phyloP scores from a whole-genome alignment of 2,888 invertebrate genomes.

The Heterodera filipjevi region DNA sequence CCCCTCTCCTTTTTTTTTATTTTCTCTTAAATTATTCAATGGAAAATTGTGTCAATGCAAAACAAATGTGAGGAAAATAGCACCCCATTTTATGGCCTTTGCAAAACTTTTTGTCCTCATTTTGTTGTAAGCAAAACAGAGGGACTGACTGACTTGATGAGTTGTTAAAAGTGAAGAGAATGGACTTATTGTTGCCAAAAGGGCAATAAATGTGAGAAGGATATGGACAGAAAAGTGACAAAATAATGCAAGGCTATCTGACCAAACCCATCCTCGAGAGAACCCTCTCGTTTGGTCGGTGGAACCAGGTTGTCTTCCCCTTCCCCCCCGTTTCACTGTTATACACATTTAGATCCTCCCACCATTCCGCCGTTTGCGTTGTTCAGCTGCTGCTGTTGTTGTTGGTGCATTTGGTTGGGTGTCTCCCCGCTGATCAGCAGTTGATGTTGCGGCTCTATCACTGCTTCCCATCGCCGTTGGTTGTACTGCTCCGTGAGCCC shows the following conservation, averaged over 20 bases:
- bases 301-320: too few relatives aligned
- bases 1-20: background rate
- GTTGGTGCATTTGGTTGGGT: background rate
- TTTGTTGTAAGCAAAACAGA: background rate
- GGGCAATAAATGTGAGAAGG: background rate
- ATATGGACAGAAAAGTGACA: background rate
- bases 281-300: too few relatives aligned
- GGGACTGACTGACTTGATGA: background rate
- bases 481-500: background rate
- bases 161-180: background rate
- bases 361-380: background rate
- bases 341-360: background rate
- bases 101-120: slow-evolving; percentile 3
- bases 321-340: too few relatives aligned
- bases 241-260: background rate
- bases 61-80: background rate
- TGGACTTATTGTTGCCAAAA: background rate
- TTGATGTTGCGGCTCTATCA: background rate
- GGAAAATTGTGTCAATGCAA: background rate
- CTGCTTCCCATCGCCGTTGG: background rate
- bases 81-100: background rate
- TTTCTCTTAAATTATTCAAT: background rate
- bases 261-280: too few relatives aligned
- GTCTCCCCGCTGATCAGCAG: background rate
- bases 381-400: background rate